These are phyloP conservation scores for Bombylius major DNA, from an alignment of 2,888 invertebrate species.

Conservation along the genomic window DNA sequence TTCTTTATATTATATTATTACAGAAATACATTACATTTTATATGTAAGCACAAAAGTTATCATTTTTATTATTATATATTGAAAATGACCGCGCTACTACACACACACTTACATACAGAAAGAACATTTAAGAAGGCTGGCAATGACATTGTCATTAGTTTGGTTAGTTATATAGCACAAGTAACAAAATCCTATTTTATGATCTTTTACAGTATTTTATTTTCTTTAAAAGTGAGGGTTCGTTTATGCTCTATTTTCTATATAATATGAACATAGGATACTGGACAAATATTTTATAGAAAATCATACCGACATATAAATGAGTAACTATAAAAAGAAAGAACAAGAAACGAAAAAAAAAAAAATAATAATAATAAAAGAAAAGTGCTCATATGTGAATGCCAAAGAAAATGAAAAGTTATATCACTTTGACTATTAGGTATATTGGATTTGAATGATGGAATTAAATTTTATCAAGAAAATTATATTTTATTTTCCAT, in stretches of 20 bases:
- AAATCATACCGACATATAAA: too few relatives aligned
- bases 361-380: too few relatives aligned
- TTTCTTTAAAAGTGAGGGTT: background rate
- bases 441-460: background rate
- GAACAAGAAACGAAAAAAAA: too few relatives aligned
- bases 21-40: too few relatives aligned
- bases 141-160: slow-evolving; percentile 7
- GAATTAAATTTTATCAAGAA: background rate
- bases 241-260: background rate
- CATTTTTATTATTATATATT: too few relatives aligned
- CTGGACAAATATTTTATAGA: too few relatives aligned
- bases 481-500: background rate
- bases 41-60: too few relatives aligned
- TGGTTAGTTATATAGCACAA: slow-evolving; percentile 8
- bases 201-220: slow-evolving; percentile 1
- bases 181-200: slow-evolving; percentile 14
- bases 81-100: background rate
- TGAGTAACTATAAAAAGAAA: too few relatives aligned
- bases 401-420: slow-evolving; percentile 12
- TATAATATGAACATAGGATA: background rate
- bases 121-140: background rate
- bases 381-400: too few relatives aligned
- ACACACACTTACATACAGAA: background rate
- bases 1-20: too few relatives aligned
- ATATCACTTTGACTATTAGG: background rate